Conservation (phyloP, 1,140 invertebrate genomes). For the Plutomurus gul region DNA sequence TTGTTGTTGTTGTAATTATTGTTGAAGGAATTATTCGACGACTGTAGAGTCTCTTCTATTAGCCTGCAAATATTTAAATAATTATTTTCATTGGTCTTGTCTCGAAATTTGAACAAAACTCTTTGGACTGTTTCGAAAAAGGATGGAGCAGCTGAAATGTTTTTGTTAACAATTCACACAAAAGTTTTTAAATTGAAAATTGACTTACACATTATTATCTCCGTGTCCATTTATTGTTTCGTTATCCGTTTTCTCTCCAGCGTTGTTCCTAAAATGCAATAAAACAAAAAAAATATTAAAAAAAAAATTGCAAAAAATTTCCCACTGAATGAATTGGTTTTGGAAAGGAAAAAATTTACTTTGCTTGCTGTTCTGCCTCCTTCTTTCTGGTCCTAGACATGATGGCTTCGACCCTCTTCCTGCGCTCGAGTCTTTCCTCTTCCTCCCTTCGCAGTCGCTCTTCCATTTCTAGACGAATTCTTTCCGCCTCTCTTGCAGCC, state of each 20-base stretch:
- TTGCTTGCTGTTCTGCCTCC: slow-evolving; percentile 37
- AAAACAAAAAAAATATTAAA: background rate
- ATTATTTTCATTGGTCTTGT: too few relatives aligned
- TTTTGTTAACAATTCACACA: background rate
- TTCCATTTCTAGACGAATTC: slow-evolving; percentile 70
- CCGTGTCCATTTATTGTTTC: slow-evolving; percentile 33
- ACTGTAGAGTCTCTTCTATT: slow-evolving; percentile 28
- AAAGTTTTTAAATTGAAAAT: background rate
- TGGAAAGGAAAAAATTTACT: background rate
- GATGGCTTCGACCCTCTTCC: slow-evolving; percentile 80
- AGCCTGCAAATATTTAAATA: background rate
- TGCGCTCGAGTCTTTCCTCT: slow-evolving; percentile 74
- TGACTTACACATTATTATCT: slow-evolving; percentile 30
- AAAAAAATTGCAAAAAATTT: background rate
- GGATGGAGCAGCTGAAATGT: too few relatives aligned
- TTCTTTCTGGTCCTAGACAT: slow-evolving; percentile 74
- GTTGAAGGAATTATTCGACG: slow-evolving; percentile 41
- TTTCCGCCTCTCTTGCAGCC: slow-evolving; percentile 52
- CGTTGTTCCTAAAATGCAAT: background rate
- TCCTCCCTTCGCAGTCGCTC: slow-evolving; percentile 77
- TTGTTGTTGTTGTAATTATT: slow-evolving; percentile 48
- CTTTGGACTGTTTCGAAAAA: too few relatives aligned
- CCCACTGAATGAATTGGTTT: background rate
- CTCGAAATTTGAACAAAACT: too few relatives aligned
- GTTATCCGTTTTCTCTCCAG: background rate